phyloP scores from a whole-genome alignment of 2,888 invertebrate species.

The Polia nebulosa region DNA sequence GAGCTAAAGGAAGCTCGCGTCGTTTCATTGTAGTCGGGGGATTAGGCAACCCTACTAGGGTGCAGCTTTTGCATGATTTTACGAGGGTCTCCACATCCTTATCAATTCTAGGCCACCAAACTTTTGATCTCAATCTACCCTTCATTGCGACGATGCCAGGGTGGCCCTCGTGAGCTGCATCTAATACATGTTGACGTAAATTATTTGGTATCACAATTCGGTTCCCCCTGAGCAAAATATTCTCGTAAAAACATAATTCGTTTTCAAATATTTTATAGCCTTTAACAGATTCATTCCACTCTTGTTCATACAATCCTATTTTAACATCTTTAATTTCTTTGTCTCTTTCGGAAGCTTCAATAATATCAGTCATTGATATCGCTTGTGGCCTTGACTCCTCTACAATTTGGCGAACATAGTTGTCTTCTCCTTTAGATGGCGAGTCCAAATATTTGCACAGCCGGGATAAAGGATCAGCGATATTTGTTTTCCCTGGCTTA shows the following conservation, averaged over 20 bases:
- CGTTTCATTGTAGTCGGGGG: background rate
- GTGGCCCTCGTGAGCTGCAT: background rate
- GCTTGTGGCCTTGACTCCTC: too few relatives aligned
- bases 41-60: background rate
- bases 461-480: too few relatives aligned
- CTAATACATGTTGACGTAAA: background rate
- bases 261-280: too few relatives aligned
- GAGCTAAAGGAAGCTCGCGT: background rate
- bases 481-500: too few relatives aligned
- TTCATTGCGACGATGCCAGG: background rate
- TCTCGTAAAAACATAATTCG: too few relatives aligned
- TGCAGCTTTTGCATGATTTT: background rate
- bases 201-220: too few relatives aligned
- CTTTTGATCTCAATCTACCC: background rate
- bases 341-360: background rate
- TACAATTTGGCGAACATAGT: too few relatives aligned
- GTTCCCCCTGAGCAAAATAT: background rate
- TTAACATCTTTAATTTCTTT: background rate
- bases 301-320: too few relatives aligned
- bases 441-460: too few relatives aligned
- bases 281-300: too few relatives aligned
- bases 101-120: background rate
- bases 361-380: too few relatives aligned
- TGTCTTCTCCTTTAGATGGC: too few relatives aligned
- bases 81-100: background rate